Evolutionary conservation across 2,888 invertebrate genomes (phyloP).

Genomic region (Callosobruchus maculatus): DNA sequence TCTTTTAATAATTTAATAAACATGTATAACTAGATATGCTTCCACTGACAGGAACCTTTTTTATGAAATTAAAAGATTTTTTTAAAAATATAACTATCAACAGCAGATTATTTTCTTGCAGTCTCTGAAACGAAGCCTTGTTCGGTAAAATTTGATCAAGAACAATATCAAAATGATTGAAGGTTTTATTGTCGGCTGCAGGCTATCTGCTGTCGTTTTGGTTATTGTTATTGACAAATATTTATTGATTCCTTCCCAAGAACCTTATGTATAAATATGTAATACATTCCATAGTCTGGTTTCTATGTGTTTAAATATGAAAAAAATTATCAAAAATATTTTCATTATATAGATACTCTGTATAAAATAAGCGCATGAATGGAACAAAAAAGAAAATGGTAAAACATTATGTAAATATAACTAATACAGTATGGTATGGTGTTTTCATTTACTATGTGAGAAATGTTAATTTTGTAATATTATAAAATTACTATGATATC

Average conservation of each 20-base stretch:
- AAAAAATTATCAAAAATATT: constrained; percentile 47
- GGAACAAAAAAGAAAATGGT: constrained; percentile 24
- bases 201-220: constrained; percentile 6
- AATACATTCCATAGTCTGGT: constrained; percentile 38
- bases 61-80: too few relatives aligned
- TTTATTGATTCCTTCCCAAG: constrained; percentile 9
- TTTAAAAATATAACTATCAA: too few relatives aligned
- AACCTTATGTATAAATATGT: constrained; percentile 23
- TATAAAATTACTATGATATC: constrained; percentile 23
- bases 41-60: too few relatives aligned
- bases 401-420: constrained; percentile 29
- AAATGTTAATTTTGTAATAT: constrained; percentile 37
- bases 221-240: constrained; percentile 11
- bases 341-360: constrained; percentile 45
- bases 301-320: constrained; percentile 44
- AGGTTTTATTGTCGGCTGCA: neutral
- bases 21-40: too few relatives aligned
- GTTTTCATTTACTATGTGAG: constrained; percentile 32
- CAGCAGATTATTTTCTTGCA: neutral
- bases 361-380: constrained; percentile 37
- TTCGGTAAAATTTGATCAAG: neutral
- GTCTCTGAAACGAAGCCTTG: neutral
- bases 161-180: neutral
- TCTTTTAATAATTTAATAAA: too few relatives aligned
- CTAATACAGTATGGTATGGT: constrained; percentile 34